These are phyloP conservation scores for Heterotis niloticus DNA, from an alignment of 2,113 vertebrate genomes.

Conservation along the genomic window DNA sequence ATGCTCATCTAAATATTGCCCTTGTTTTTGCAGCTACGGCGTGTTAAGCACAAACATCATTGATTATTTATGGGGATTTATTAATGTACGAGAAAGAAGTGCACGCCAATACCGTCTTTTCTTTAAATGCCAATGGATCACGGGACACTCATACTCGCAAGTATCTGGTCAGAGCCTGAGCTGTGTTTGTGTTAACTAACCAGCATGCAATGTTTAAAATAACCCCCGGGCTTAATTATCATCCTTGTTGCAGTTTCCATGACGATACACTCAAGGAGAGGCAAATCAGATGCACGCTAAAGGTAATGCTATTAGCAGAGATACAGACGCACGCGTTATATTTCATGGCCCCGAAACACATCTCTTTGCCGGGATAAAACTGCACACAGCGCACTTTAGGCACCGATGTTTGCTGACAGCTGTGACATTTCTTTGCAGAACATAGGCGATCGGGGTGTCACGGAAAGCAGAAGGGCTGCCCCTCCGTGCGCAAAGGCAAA, in stretches of 20 bases:
- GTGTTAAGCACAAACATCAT: not conserved
- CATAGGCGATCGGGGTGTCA: too few relatives aligned
- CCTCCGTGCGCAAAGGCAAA: too few relatives aligned
- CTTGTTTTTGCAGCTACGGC: not conserved
- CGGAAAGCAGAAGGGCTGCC: too few relatives aligned
- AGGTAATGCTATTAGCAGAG: not conserved
- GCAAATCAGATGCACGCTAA: not conserved
- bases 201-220: not conserved
- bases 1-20: not conserved
- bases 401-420: not conserved
- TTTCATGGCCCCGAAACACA: too few relatives aligned
- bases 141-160: not conserved
- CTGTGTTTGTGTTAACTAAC: conserved; percentile 14
- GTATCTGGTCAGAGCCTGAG: not conserved
- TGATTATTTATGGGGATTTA: conserved; percentile 8
- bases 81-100: not conserved
- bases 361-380: too few relatives aligned
- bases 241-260: conserved; percentile 1
- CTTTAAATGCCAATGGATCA: not conserved
- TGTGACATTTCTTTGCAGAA: not conserved
- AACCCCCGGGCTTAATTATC: not conserved
- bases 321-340: not conserved
- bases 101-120: not conserved
- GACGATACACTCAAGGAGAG: conserved; percentile 7
- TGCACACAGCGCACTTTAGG: too few relatives aligned